Base-by-base conservation (phyloP, 2,888 invertebrate genomes). In the Odontomyia ornata region DNA sequence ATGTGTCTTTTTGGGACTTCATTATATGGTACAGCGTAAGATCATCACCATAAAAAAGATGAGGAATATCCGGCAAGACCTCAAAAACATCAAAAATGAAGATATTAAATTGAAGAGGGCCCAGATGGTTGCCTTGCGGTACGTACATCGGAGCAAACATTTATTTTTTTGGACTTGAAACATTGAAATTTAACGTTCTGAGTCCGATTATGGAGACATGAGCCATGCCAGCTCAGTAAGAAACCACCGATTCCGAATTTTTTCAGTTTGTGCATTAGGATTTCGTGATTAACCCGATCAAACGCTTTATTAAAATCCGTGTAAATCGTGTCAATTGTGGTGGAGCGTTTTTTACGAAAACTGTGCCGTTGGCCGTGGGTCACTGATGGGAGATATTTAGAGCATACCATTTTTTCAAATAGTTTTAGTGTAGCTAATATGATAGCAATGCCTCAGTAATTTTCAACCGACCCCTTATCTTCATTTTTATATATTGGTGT, bases 81-180 rank as follows among this genome's bases (percentile, higher is more conserved):
- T 56, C 43, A n/a, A 47, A 71, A 1, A 71, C 18, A 52, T 71
- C 71, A 9, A 28, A 27, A 28, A 27, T 71, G 56, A 52, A 52
- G n/a, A 71, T 56, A 27, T 56, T 71, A 52, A 71, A 52, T 13
- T 52, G 52, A 27, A 71, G 56, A 71, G 71, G 27, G n/a, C 71
- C 71, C 4, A 71, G 28, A 25, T 71, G 71, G 47, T 47, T 56
- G 15, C 71, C 71, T 52, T 71, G 71, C 15, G 71, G 71, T 71
- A 56, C 52, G 71, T 71, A 56, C 52, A 3, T 28, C 52, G 52
- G 71, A 71, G 21, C 21, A 21, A n/a, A 52, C 13, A 13, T 1
- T 15, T 15, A 56, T 4, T 52, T 25, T 15, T 28, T 71, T 52
- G 56, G 52, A 71, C 15, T 27, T 25, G 25, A 18, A 52, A n/a